Conservation (phyloP, 2,113 vertebrate genomes). For the Nymphicus hollandicus region DNA sequence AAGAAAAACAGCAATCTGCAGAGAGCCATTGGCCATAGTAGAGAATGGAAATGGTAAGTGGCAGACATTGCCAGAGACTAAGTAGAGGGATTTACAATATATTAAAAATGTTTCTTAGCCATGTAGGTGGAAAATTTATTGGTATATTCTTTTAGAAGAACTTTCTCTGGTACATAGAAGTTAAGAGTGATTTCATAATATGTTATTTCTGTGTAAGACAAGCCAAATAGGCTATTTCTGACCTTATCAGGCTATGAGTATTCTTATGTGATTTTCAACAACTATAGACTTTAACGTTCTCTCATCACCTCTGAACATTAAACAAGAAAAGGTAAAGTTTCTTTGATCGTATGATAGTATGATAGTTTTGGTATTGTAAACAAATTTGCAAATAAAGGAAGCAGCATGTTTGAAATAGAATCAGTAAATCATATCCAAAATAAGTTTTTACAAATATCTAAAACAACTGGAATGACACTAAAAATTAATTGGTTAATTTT, state of each 20-base stretch:
- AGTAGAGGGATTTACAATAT: not conserved
- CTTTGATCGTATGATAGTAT: not conserved
- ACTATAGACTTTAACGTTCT: not conserved
- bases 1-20: not conserved
- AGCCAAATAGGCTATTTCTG: not conserved
- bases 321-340: not conserved
- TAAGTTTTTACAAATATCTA: not conserved
- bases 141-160: not conserved
- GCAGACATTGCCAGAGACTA: not conserved
- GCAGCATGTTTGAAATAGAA: not conserved
- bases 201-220: not conserved
- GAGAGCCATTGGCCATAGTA: not conserved
- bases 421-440: not conserved
- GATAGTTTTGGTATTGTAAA: not conserved
- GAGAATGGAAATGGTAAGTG: slow-evolving; percentile 30
- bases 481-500: slow-evolving; percentile 36
- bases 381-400: not conserved
- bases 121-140: slow-evolving; percentile 26
- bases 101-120: not conserved
- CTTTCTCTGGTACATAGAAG: not conserved
- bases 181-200: not conserved
- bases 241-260: not conserved
- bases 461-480: not conserved
- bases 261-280: not conserved
- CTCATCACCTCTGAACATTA: not conserved